Base-by-base conservation (phyloP, 2,888 invertebrate species). In the Taphrorychus bicolor region DNA sequence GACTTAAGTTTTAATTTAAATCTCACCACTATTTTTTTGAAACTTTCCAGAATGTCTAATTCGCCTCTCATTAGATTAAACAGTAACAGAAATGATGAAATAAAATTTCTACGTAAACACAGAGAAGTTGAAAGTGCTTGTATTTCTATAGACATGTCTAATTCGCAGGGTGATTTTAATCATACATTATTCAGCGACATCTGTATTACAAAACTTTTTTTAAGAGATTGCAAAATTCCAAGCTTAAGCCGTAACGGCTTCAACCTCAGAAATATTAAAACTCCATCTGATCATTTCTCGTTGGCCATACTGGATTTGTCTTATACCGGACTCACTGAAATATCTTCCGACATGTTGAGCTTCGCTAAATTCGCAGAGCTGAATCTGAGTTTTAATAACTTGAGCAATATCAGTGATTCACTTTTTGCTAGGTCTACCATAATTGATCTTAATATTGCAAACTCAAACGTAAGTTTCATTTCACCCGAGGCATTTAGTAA, bases 1-100 rank as follows among this genome's bases (percentile, higher is more conserved):
- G 60, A 66, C 32, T 56, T 66, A n/a, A 66, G 66, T 48, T 32
- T 59, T n/a, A 66, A 54, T 32, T 18, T 22, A 1, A 49, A 56
- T 48, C 54, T 66, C 5, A 21, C 18, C 5, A 5, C 5, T 32
- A 65, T 65, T 23, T 16, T 17, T 7, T 32, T 59, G 22, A 32
- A 3, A 45, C 14, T 45, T 32, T 23, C 5, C 1, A 45, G 14
- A 7, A 32, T 18, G 21, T 9, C 19, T 5, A 21, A 4, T 41
- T 11, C 48, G 16, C 49, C 17, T 21, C 48, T 54, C 48, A 21
- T 66, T 16, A 66, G 56, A 22, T 14, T 66, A 17, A 60, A 56
- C 60, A 41, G 54, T 5, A 66, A 60, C 32, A 54, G 7, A 7
- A 49, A 60, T 19, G 21, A 52, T 21, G n/a, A 49, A 21, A 22